A percentile compares a stretch with the other conserved stretches of the same genome.
These are phyloP conservation scores for Acronicta psi DNA, from an alignment of 2,888 invertebrate species.

Conservation along the genomic window DNA sequence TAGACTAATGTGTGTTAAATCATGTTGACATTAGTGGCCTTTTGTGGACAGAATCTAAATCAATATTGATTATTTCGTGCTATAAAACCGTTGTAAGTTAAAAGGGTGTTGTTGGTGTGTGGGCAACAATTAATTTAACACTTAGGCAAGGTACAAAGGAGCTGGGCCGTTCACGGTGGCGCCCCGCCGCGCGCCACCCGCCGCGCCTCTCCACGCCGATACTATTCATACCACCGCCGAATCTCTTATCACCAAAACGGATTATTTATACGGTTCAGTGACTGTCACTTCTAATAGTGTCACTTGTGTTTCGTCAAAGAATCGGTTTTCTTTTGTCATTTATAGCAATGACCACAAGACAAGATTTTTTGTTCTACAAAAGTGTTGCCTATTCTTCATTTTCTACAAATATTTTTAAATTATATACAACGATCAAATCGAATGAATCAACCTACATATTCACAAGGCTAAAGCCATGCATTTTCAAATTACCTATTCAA, in stretches of 20 bases:
- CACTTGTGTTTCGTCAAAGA: constrained; percentile 30
- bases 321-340: constrained; percentile 15
- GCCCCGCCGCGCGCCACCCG: constrained; percentile 68
- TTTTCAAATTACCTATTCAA: constrained; percentile 52
- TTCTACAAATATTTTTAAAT: background rate
- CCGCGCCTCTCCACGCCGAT: constrained; percentile 69
- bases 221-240: constrained; percentile 73
- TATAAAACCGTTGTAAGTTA: constrained; percentile 51
- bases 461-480: constrained; percentile 58
- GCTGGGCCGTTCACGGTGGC: constrained; percentile 64
- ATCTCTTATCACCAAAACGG: constrained; percentile 71
- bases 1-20: constrained; percentile 58
- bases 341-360: background rate
- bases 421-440: constrained; percentile 10
- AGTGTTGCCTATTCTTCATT: background rate
- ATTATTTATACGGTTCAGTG: constrained; percentile 66
- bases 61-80: constrained; percentile 54
- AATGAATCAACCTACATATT: constrained; percentile 34
- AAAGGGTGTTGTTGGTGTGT: constrained; percentile 62
- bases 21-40: constrained; percentile 51
- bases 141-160: constrained; percentile 70
- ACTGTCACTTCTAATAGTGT: constrained; percentile 64
- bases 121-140: constrained; percentile 80
- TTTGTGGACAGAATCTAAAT: constrained; percentile 45
- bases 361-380: background rate